A percentile compares a stretch with the other conserved stretches of the same genome.
phyloP scores from a whole-genome alignment of 2,797 vertebrate genomes.

The Rhinoraja longicauda region DNA sequence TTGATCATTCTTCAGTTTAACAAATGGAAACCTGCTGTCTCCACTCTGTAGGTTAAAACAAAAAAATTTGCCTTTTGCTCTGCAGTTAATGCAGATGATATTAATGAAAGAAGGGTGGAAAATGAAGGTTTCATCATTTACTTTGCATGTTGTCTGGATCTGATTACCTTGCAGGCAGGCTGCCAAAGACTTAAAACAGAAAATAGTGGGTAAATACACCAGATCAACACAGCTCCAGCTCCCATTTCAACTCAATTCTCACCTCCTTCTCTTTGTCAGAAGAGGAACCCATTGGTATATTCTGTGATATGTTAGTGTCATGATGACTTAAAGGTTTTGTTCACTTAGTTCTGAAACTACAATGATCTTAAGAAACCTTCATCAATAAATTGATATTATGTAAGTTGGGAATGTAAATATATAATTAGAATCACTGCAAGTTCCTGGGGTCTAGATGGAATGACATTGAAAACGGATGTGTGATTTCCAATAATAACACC shows the following conservation, averaged over 20 bases:
- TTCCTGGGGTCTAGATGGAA: no score
- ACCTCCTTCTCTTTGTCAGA: conserved; percentile 52
- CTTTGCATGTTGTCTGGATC: conserved; percentile 52
- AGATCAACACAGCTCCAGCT: conserved; percentile 57
- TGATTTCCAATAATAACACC: no score
- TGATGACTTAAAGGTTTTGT: not conserved
- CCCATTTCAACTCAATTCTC: conserved; percentile 60
- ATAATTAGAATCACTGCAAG: not conserved
- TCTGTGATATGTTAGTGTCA: not conserved
- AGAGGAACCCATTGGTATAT: conserved; percentile 44
- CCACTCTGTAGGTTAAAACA: not conserved
- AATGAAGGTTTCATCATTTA: conserved; percentile 50
- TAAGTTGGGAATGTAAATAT: not conserved
- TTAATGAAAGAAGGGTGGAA: conserved; percentile 40
- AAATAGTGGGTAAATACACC: conserved; percentile 59
- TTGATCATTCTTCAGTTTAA: not conserved
- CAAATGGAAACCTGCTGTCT: conserved; percentile 15
- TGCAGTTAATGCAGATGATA: not conserved
- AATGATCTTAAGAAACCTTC: not conserved
- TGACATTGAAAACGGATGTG: no score
- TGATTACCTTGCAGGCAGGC: conserved; percentile 54
- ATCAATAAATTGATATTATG: not conserved
- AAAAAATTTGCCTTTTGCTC: not conserved
- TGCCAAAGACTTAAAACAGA: conserved; percentile 52
- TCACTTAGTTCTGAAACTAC: not conserved